Base-by-base conservation (phyloP, 2,888 invertebrate genomes). In the Tetranychus piercei region DNA sequence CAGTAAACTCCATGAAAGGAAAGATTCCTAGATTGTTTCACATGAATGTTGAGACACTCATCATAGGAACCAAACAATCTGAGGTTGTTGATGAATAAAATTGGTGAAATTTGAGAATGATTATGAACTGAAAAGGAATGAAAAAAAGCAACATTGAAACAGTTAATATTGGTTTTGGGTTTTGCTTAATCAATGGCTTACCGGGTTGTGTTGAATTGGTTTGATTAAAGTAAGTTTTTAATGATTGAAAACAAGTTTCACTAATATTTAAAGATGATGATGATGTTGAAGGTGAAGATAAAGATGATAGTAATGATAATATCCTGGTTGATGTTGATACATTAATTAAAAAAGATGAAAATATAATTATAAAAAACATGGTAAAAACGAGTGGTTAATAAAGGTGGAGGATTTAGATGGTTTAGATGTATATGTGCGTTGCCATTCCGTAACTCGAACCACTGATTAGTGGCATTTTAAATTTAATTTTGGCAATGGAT, bases 1-100 rank as follows among this genome's bases (percentile, higher is more conserved):
- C 72, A 72, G n/a, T 72, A 72, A 15, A 69, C 22, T 22, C 69
- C 69, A 69, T 20, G 11, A 22, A 69, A 69, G 34, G 22, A 23
- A 22, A 23, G 11, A n/a, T 23, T 23, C 6, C 7, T 11, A 9
- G 34, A 34, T 34, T 34, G 34, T 34, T 34, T 34, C 3, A 69
- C n/a, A 69, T 69, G 4, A 11, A 69, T 20, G 1, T 11, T 22
- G 20, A 69, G 20, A 69, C 69, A 69, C 8, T 69, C 69, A 69
- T 69, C 69, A 34, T 69, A 69, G 5, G 69, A 69, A 23, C 69
- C 69, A 23, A 69, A 20, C 22, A 69, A 22, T 20, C 69, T 9
- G 15, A 55, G 55, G 7, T 55, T 55, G 15, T 55, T 55, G 15
- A 55, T 55, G 11, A 55, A 55, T 15, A 55, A 15, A 55, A 55